A percentile compares a stretch with the other conserved stretches of the same genome.
phyloP scores from a whole-genome alignment of 1,140 invertebrate genomes.

The Eriocheir sinensis region DNA sequence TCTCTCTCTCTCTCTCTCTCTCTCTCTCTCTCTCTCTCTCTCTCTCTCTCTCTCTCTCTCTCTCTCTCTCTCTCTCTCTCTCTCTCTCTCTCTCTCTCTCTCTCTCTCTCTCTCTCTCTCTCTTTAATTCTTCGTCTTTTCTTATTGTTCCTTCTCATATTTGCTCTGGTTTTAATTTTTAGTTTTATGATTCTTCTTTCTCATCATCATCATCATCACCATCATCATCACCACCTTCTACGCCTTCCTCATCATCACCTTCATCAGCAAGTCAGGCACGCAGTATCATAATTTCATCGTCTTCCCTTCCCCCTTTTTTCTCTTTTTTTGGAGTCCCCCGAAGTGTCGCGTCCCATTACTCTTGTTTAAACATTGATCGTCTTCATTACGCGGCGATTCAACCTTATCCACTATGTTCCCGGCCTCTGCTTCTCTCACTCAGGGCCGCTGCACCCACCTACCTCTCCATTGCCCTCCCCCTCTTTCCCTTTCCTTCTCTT shows the following conservation, averaged over 20 bases:
- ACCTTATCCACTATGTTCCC: background rate
- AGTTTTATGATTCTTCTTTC: background rate
- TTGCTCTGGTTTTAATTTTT: background rate
- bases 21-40: background rate
- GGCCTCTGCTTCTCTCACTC: background rate
- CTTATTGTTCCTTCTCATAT: background rate
- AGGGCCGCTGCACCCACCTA: too few relatives aligned
- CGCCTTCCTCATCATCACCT: too few relatives aligned
- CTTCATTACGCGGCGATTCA: background rate
- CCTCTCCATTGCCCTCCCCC: too few relatives aligned
- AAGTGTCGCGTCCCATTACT: background rate
- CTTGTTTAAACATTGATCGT: background rate
- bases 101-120: background rate
- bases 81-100: background rate
- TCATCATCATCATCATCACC: too few relatives aligned
- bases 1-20: background rate
- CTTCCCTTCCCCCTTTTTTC: background rate
- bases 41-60: background rate
- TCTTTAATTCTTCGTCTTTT: background rate
- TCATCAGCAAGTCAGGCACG: background rate
- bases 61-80: slow-evolving; percentile 1
- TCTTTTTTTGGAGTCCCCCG: background rate
- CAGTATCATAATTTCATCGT: background rate
- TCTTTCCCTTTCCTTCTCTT: too few relatives aligned
- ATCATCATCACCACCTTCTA: too few relatives aligned